Base-by-base conservation (phyloP, 2,797 vertebrate genomes). In the Oreochromis mossambicus region DNA sequence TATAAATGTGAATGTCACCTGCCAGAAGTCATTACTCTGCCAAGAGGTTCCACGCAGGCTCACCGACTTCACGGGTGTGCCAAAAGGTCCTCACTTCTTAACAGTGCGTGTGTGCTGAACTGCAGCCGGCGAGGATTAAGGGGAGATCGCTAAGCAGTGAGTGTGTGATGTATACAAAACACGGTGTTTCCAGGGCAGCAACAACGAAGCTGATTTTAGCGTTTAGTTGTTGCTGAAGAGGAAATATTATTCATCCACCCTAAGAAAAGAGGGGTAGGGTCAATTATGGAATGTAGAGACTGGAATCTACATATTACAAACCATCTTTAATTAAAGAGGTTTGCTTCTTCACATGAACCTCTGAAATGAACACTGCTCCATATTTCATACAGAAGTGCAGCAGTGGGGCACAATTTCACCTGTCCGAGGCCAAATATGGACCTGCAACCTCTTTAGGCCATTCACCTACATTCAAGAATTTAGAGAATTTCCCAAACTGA, bases 151-250 rank as follows among this genome's bases (percentile, higher is more conserved):
- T 11, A 32, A 87, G 82, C 87, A 14, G 3, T 79, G 78, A 81
- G 79, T 9, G 83, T 41, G 24, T 41, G 41, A 88, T 93, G 91
- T 92, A 86, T 85, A 95, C 90, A 87, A 91, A 92, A 95, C 90
- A 36, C 3, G 1, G 73, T 81, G 88, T 86, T 90, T 91, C 83
- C 83, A 75, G 86, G 83, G 58, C 82, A 86, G 88, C 7, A 7
- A 52, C 89, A 89, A 87, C 83, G 29, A 90, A 86, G 87, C 77
- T 29, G n/a, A 86, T 85, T 77, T 85, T 82, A 86, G 82, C 81
- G 36, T 68, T 32, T 6, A 10, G 58, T 77, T 52, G 83, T 8
- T 73, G 50, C 2, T 66, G 36, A 50, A 48, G 43, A 79, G 41
- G 8, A 46, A 81, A 21, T 79, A 17, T 12, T 61, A 58, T 56